These are phyloP conservation scores for Ceratoteleas bidentatus DNA, from an alignment of 1,140 invertebrate genomes.

Conservation along the genomic window DNA sequence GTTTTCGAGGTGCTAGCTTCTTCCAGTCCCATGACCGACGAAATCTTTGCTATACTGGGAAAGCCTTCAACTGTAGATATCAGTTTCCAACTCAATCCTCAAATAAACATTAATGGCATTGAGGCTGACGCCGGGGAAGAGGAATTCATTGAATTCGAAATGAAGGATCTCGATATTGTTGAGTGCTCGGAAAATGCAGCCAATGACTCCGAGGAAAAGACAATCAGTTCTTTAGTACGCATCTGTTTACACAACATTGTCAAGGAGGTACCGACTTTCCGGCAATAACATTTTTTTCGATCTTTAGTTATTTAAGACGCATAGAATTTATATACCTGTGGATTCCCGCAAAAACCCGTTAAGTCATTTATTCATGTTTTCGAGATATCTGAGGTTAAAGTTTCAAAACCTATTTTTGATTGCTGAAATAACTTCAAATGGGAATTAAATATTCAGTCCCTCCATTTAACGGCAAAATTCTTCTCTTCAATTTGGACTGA, in stretches of 20 bases:
- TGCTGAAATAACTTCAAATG: too few relatives aligned
- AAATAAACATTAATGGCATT: slow-evolving; percentile 66
- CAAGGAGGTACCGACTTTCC: slow-evolving; percentile 67
- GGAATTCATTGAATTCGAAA: slow-evolving; percentile 71
- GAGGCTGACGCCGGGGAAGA: slow-evolving; percentile 70
- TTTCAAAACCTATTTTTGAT: too few relatives aligned
- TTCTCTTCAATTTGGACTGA: too few relatives aligned
- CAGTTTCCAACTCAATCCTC: slow-evolving; percentile 56
- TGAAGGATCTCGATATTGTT: slow-evolving; percentile 49
- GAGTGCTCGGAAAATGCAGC: slow-evolving; percentile 18
- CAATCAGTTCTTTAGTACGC: slow-evolving; percentile 70
- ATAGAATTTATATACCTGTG: too few relatives aligned
- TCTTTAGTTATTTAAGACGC: too few relatives aligned
- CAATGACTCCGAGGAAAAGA: slow-evolving; percentile 54
- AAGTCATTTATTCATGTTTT: too few relatives aligned
- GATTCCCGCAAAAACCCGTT: too few relatives aligned
- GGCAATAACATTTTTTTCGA: too few relatives aligned
- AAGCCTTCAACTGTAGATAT: slow-evolving; percentile 69
- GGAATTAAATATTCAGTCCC: too few relatives aligned
- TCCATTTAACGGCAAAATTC: too few relatives aligned
- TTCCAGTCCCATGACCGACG: slow-evolving; percentile 83
- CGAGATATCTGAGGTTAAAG: too few relatives aligned
- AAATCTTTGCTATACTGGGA: slow-evolving; percentile 79
- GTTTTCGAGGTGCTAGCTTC: slow-evolving; percentile 88
- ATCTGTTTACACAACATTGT: slow-evolving; percentile 76